A percentile compares a stretch with the other conserved stretches of the same genome.
These are phyloP conservation scores for Hyperopisus bebe DNA, from an alignment of 2,113 vertebrate species.

Conservation along the genomic window DNA sequence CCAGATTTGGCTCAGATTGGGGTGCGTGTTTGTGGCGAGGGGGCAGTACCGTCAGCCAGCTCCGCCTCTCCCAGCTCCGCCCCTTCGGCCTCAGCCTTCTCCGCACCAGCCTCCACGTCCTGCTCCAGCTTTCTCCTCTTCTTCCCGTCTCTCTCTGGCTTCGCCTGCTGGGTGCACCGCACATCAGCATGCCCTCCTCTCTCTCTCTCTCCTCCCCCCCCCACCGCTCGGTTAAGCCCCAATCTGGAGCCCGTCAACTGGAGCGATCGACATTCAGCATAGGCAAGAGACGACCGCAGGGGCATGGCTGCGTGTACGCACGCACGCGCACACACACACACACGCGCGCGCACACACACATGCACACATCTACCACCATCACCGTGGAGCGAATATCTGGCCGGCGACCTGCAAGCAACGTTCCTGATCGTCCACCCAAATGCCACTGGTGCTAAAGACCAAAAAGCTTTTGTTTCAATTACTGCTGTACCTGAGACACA, in stretches of 20 bases:
- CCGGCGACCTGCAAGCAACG: background rate
- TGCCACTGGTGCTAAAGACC: background rate
- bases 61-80: conserved; percentile 34
- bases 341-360: background rate
- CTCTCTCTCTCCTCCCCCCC: background rate
- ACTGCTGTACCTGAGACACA: background rate
- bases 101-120: conserved; percentile 61
- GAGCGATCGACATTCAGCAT: background rate
- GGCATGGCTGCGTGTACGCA: background rate
- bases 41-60: conserved; percentile 32
- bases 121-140: conserved; percentile 64
- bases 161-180: conserved; percentile 46
- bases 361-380: background rate
- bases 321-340: background rate
- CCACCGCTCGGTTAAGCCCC: background rate
- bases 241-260: background rate
- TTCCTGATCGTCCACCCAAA: background rate
- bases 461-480: background rate
- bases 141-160: conserved; percentile 51
- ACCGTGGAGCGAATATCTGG: background rate
- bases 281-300: background rate
- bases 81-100: conserved; percentile 41
- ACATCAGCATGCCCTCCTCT: conserved; percentile 1
- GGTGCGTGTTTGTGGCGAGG: background rate
- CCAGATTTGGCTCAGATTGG: background rate